Evolutionary conservation across 2,113 vertebrate genomes (phyloP).

Genomic region (Acanthisitta chloris): DNA sequence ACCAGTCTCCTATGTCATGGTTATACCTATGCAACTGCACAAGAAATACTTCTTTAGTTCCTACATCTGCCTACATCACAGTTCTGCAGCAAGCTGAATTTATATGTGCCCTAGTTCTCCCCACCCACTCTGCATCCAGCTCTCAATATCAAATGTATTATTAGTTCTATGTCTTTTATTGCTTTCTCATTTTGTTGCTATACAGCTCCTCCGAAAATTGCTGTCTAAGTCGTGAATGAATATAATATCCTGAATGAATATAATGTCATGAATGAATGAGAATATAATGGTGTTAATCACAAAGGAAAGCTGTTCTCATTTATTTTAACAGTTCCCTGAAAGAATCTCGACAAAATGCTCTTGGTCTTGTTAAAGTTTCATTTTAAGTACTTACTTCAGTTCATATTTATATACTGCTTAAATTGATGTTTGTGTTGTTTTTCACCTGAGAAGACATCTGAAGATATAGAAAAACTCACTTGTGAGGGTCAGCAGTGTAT

Average conservation of each 20-base stretch:
- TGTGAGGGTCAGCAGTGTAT: background rate
- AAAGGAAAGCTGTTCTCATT: conserved; percentile 15
- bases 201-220: conserved; percentile 10
- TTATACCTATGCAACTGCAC: background rate
- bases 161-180: background rate
- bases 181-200: background rate
- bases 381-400: background rate
- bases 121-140: background rate
- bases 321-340: conserved; percentile 8
- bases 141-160: background rate
- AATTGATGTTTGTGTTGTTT: background rate
- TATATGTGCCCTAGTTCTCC: background rate
- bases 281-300: conserved; percentile 34
- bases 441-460: background rate
- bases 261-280: conserved; percentile 7
- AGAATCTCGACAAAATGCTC: conserved; percentile 6
- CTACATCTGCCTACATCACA: background rate
- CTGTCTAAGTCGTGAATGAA: background rate
- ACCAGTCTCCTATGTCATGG: background rate
- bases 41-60: background rate
- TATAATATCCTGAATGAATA: background rate
- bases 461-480: background rate
- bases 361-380: background rate
- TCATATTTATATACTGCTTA: background rate
- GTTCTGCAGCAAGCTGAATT: background rate